These are phyloP conservation scores for Xestobium rufovillosum DNA, from an alignment of 2,888 invertebrate genomes.

Conservation along the genomic window DNA sequence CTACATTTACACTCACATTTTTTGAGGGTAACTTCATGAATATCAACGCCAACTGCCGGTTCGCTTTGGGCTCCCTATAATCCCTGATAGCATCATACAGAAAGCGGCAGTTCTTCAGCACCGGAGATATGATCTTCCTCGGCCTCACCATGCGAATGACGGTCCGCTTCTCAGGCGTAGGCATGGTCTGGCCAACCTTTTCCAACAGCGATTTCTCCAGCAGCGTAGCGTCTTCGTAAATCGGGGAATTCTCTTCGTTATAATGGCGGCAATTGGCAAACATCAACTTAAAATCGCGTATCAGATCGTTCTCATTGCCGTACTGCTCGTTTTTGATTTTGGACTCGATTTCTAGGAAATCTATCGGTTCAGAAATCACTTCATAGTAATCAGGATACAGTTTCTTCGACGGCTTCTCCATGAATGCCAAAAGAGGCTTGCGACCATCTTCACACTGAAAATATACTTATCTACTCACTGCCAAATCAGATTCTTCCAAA, in stretches of 20 bases:
- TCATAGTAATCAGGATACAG: constrained; percentile 93
- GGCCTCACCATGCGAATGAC: constrained; percentile 40
- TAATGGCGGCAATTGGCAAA: constrained; percentile 95
- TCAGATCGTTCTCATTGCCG: constrained; percentile 74
- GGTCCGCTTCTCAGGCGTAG: constrained; percentile 44
- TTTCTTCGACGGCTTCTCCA: constrained; percentile 94
- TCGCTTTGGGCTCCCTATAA: constrained; percentile 74
- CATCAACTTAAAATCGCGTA: constrained; percentile 86
- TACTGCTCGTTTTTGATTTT: constrained; percentile 85
- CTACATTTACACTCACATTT: constrained; percentile 47
- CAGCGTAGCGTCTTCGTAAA: constrained; percentile 88
- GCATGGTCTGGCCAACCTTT: constrained; percentile 63
- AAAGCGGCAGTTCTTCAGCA: constrained; percentile 73
- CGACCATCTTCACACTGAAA: constrained; percentile 66
- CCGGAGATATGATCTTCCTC: constrained; percentile 49
- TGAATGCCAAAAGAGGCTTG: constrained; percentile 83
- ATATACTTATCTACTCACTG: too few relatives aligned
- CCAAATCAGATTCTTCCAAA: too few relatives aligned
- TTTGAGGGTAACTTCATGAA: constrained; percentile 94
- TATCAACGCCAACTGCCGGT: constrained; percentile 84
- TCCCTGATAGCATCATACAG: constrained; percentile 86
- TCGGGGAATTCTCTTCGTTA: constrained; percentile 93
- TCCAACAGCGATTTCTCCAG: constrained; percentile 79
- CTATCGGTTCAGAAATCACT: constrained; percentile 88
- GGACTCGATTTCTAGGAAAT: constrained; percentile 86